Base-by-base conservation (phyloP, 2,888 invertebrate species). In the Agelastica alni region DNA sequence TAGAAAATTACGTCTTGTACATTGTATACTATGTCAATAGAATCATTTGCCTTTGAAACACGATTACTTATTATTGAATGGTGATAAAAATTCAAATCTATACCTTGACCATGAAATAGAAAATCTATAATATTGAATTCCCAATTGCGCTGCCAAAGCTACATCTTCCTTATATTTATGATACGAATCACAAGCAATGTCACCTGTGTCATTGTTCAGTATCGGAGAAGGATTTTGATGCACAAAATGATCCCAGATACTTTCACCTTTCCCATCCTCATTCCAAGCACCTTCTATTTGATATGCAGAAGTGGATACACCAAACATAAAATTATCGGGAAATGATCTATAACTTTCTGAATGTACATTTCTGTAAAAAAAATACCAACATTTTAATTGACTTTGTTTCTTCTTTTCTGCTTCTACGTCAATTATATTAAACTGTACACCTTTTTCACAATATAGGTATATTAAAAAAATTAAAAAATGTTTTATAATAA, bases 81-180 rank as follows among this genome's bases (percentile, higher is more conserved):
- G n/a, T 13, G 13, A 14, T 32, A n/a, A 13, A 32, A 10, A 12
- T 10, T 12, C 28, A 28, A 12, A 12, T 12, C 0, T n/a, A n/a
- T 37, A 37, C 88, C 14, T 79, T 0, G 88, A 76, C 92, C 92
- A 93, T 0, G 89, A 84, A 64, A 89, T 79, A 0, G 88, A 88
- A 72, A 89, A 89, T 28, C 88, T 80, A 72, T 88, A 88, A 53
- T 84, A 80, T 60, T 84, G 77, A 0, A 85, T 85, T 14, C 85
- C 84, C 1, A 87, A 72, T 55, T 84, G 81, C 49, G 79, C 79
- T 2, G 85, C 75, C 80, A 86, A 80, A 73, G 83, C 79, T 0
- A 82, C 83, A 68, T 87, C 86, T 42, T 83, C 80, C 61, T 78
- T 77, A 69, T 80, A 83, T 59, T 75, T 78, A 71, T 85, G 81